A percentile compares a stretch with the other conserved stretches of the same genome.
Evolutionary conservation across 2,113 vertebrate genomes (phyloP).

Genomic region (Nothobranchius furzeri): DNA sequence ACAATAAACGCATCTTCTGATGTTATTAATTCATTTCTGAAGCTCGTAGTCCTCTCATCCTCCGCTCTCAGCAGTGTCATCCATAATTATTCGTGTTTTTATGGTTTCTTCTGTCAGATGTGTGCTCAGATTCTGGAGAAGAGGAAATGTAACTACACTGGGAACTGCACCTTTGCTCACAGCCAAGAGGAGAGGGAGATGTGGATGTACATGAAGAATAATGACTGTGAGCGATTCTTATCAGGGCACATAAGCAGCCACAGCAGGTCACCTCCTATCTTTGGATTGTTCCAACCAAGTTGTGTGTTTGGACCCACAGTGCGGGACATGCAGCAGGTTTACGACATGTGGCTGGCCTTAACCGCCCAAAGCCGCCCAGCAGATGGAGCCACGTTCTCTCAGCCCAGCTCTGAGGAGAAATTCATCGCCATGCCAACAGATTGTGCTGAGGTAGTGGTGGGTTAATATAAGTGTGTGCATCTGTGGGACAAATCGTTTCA

Average conservation of each 20-base stretch:
- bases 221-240: conserved; percentile 84
- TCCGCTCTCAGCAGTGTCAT: too few species aligned
- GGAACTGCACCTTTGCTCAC: conserved; percentile 93
- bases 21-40: too few species aligned
- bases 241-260: neutral
- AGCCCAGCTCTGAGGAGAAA: conserved; percentile 81
- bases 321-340: conserved; percentile 92
- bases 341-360: conserved; percentile 87
- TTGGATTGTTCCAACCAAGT: neutral
- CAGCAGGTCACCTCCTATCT: neutral
- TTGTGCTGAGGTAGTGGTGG: conserved; percentile 89
- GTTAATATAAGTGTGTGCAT: neutral
- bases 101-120: conserved; percentile 77
- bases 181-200: conserved; percentile 93
- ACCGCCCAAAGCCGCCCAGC: conserved; percentile 80
- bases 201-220: conserved; percentile 99
- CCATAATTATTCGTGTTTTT: too few species aligned
- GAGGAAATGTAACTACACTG: conserved; percentile 88
- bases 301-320: conserved; percentile 71
- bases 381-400: conserved; percentile 73
- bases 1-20: too few species aligned
- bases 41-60: too few species aligned
- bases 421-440: conserved; percentile 95
- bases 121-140: conserved; percentile 89
- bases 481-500: neutral